These are phyloP conservation scores for Blastobasis adustella DNA, from an alignment of 2,888 invertebrate species.

Conservation along the genomic window DNA sequence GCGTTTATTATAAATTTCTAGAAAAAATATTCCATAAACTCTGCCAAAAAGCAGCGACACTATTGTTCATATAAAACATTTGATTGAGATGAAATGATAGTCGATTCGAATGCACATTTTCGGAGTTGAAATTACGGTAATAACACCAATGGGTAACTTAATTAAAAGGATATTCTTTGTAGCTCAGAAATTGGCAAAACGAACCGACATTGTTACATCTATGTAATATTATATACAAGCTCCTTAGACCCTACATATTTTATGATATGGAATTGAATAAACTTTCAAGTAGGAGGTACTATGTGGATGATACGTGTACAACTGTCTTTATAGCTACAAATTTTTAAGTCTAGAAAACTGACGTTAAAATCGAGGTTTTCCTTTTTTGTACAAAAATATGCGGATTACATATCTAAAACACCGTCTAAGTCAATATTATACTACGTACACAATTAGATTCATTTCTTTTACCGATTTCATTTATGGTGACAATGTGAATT, in stretches of 20 bases:
- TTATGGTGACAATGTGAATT: no score
- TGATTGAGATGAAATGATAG: no score
- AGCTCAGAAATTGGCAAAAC: neutral
- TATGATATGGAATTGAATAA: conserved; percentile 61
- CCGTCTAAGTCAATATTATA: conserved; percentile 22
- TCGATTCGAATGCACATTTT: no score
- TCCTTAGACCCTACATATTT: conserved; percentile 37
- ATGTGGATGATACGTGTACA: conserved; percentile 40
- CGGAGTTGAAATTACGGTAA: no score
- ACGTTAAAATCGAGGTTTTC: conserved; percentile 27
- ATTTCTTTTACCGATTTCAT: no score
- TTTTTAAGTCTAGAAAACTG: conserved; percentile 25
- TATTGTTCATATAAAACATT: no score
- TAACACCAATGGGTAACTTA: no score
- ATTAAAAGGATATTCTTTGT: no score
- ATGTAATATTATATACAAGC: conserved; percentile 42
- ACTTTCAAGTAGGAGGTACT: conserved; percentile 41
- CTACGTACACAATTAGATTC: no score
- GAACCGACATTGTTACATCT: neutral
- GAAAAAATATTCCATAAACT: no score
- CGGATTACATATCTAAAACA: conserved; percentile 42
- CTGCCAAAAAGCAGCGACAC: no score
- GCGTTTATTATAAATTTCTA: no score
- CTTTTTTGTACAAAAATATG: conserved; percentile 60
- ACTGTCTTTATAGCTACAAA: conserved; percentile 13